Conservation (phyloP, 2,113 vertebrate genomes). For the Urocynchramus pylzowi region DNA sequence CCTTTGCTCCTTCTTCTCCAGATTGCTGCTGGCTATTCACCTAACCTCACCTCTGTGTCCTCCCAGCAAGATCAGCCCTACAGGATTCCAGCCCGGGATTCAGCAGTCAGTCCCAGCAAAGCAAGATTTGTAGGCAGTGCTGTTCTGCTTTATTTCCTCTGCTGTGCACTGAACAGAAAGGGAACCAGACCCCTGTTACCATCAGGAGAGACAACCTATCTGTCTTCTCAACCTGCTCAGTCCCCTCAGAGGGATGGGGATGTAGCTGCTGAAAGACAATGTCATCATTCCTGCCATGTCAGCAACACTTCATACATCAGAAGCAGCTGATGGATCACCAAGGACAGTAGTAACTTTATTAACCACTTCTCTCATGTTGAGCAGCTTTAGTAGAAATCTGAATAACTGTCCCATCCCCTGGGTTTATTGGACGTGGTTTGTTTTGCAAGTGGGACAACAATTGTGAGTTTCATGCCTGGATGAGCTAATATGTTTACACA, state of each 20-base stretch:
- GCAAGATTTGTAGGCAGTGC: background rate
- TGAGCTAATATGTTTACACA: conserved; percentile 21
- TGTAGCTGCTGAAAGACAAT: conserved; percentile 7
- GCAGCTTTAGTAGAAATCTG: background rate
- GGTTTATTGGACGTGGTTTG: background rate
- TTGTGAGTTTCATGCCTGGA: background rate
- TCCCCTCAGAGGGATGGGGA: background rate
- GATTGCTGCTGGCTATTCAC: background rate
- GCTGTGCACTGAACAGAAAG: background rate
- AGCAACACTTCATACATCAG: background rate
- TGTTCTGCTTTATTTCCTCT: background rate
- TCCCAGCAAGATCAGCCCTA: background rate
- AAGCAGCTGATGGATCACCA: background rate
- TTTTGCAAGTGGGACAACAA: conserved; percentile 27
- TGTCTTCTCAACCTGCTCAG: background rate
- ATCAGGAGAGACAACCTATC: background rate
- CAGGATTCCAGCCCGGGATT: background rate
- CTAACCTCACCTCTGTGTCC: background rate
- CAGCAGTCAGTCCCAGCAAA: background rate
- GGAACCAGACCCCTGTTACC: background rate
- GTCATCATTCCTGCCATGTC: conserved; percentile 28
- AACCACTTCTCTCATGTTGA: background rate
- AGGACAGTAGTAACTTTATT: conserved; percentile 41
- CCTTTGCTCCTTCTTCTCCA: background rate
- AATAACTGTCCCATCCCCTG: background rate